A percentile compares a stretch with the other conserved stretches of the same genome.
These are phyloP conservation scores for Garrulus glandarius DNA, from an alignment of 2,797 vertebrate genomes.

Conservation along the genomic window DNA sequence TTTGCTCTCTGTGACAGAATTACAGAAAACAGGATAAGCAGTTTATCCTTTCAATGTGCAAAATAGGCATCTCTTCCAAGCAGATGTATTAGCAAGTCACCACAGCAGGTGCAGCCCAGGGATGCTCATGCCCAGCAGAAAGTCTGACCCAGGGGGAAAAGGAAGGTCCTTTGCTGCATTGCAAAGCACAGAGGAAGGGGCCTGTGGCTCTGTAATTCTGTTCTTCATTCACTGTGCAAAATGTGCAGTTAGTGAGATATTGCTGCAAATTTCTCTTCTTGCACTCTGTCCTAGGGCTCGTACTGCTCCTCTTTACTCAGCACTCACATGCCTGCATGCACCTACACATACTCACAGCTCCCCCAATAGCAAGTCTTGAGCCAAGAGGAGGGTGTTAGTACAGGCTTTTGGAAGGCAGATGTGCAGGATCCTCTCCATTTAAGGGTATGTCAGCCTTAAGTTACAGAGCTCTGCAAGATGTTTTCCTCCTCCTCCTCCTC, in stretches of 20 bases:
- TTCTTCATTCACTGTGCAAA: background rate
- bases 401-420: background rate
- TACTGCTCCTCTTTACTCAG: background rate
- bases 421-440: background rate
- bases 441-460: background rate
- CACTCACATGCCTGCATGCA: background rate
- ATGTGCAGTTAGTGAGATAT: background rate
- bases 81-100: background rate
- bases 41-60: background rate
- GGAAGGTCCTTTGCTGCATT: background rate
- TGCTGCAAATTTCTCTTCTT: background rate
- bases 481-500: background rate
- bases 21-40: constrained; percentile 4
- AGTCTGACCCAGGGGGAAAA: background rate
- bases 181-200: background rate
- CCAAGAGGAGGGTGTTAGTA: background rate
- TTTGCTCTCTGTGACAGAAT: constrained; percentile 1
- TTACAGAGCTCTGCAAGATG: background rate
- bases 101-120: background rate
- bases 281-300: background rate
- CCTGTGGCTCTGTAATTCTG: background rate
- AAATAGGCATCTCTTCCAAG: background rate
- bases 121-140: background rate
- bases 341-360: accelerated
- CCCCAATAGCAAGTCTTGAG: background rate